A percentile compares a stretch with the other conserved stretches of the same genome.
These are phyloP conservation scores for Heliconius cydno DNA, from an alignment of 2,888 invertebrate species.

Conservation along the genomic window DNA sequence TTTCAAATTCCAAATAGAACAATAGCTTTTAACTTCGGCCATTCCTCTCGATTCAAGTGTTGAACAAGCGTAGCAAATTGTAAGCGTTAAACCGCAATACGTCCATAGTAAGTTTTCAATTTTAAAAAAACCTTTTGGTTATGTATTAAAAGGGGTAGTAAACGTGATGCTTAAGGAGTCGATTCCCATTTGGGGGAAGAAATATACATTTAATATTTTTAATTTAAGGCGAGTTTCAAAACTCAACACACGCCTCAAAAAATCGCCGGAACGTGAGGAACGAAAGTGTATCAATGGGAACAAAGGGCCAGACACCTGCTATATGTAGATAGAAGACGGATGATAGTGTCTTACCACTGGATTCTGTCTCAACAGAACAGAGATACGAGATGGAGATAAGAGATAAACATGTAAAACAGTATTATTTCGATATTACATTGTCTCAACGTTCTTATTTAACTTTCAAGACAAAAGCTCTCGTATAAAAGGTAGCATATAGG, in stretches of 20 bases:
- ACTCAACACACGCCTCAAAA: background rate
- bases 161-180: background rate
- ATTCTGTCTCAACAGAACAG: too few species aligned
- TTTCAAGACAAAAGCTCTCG: background rate
- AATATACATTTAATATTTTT: too few species aligned
- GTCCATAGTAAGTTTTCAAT: background rate
- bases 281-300: too few species aligned
- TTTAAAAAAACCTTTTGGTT: too few species aligned
- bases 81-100: background rate
- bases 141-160: background rate
- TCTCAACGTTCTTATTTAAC: background rate
- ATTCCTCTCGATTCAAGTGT: background rate
- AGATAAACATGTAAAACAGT: too few species aligned
- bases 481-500: background rate
- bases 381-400: too few species aligned
- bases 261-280: background rate
- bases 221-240: background rate
- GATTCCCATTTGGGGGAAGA: background rate
- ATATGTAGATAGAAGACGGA: too few species aligned
- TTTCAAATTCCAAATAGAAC: background rate
- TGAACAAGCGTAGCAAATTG: conserved; percentile 1
- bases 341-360: too few species aligned
- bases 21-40: background rate
- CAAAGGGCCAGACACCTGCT: too few species aligned
- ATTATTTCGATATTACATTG: too few species aligned